phyloP scores from a whole-genome alignment of 2,888 invertebrate species.

The Neria commutata region DNA sequence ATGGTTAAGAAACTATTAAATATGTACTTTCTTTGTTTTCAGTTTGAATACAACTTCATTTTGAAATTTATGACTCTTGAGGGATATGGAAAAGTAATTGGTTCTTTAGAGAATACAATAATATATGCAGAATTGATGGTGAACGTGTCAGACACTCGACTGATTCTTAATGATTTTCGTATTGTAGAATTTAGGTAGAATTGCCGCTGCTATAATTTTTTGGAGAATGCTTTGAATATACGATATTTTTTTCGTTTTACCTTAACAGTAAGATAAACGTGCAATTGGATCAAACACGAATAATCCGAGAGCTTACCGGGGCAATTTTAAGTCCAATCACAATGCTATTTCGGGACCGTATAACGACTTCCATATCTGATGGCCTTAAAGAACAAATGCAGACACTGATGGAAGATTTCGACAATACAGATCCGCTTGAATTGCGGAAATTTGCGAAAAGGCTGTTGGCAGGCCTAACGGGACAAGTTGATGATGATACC shows the following conservation, averaged over 20 bases:
- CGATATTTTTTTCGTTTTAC: neutral
- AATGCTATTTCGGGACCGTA: constrained; percentile 56
- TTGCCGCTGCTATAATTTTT: neutral
- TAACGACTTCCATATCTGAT: constrained; percentile 59
- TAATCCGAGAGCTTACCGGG: constrained; percentile 55
- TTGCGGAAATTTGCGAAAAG: constrained; percentile 52
- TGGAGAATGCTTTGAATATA: neutral
- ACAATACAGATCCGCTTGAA: constrained; percentile 55
- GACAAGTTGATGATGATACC: no score
- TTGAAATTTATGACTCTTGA: constrained; percentile 54
- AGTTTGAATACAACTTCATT: constrained; percentile 59
- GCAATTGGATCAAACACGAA: constrained; percentile 51
- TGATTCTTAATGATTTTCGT: constrained; percentile 55
- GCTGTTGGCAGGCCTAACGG: constrained; percentile 50
- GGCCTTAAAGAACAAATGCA: constrained; percentile 57
- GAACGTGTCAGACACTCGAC: constrained; percentile 45
- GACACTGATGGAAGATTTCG: constrained; percentile 57
- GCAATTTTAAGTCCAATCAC: constrained; percentile 59
- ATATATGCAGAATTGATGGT: constrained; percentile 56
- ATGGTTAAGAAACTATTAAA: neutral
- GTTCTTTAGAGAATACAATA: constrained; percentile 52
- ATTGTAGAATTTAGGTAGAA: constrained; percentile 55
- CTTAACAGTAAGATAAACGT: constrained; percentile 52
- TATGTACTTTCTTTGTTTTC: constrained; percentile 15
- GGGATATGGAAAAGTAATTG: constrained; percentile 55